Percentiles rank a stretch among this genome's conserved stretches.
Evolutionary conservation across 2,888 invertebrate species (phyloP).

Genomic region (Drosophila birchii): DNA sequence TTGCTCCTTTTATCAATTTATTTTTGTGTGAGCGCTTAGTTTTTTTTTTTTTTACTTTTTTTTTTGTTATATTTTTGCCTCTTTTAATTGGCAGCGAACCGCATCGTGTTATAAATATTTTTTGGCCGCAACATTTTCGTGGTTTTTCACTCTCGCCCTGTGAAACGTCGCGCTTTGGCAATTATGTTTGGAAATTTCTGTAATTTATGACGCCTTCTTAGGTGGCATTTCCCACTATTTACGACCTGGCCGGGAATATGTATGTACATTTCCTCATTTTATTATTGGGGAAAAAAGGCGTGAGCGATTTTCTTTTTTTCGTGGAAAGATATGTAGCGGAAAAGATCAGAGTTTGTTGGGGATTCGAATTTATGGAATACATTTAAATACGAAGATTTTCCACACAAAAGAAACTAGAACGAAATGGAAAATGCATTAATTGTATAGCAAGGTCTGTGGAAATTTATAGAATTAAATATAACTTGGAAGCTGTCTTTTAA

Average conservation of each 20-base stretch:
- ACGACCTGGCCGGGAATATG: conserved; percentile 19
- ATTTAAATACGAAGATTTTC: conserved; percentile 5
- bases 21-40: conserved; percentile 24
- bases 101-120: conserved; percentile 62
- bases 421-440: conserved; percentile 2
- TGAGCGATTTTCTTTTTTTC: conserved; percentile 9
- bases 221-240: conserved; percentile 35
- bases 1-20: conserved; percentile 48
- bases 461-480: not conserved
- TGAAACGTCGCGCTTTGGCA: conserved; percentile 37
- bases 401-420: not conserved
- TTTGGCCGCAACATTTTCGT: conserved; percentile 59
- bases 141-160: conserved; percentile 56
- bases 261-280: conserved; percentile 38
- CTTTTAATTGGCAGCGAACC: conserved; percentile 61
- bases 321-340: not conserved
- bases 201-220: conserved; percentile 50
- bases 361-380: conserved; percentile 10
- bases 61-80: conserved; percentile 31
- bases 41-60: conserved; percentile 28
- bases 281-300: conserved; percentile 8
- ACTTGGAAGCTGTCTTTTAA: no score
- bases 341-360: not conserved
- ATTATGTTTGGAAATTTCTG: conserved; percentile 54
- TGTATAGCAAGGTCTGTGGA: not conserved